Percentiles rank a stretch among this genome's conserved stretches.
These are phyloP conservation scores for Pissodes strobi DNA, from an alignment of 1,140 invertebrate genomes.

Conservation along the genomic window DNA sequence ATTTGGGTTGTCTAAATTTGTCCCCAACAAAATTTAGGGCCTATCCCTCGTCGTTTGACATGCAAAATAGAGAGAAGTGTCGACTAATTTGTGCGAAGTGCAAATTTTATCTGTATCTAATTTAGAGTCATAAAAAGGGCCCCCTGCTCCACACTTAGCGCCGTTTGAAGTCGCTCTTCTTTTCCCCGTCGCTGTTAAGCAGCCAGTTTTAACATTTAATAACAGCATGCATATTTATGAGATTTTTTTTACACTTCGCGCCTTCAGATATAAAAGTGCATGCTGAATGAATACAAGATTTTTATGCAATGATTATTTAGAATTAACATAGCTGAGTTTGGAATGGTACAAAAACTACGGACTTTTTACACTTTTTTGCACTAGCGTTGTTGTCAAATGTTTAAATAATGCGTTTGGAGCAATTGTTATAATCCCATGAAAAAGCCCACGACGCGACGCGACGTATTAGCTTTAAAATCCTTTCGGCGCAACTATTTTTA, in stretches of 20 bases:
- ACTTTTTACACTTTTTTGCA: no score
- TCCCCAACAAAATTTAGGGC: slow-evolving; percentile 26
- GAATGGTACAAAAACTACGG: no score
- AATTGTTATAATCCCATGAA: no score
- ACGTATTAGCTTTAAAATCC: no score
- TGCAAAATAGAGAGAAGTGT: slow-evolving; percentile 43
- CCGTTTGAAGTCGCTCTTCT: slow-evolving; percentile 50
- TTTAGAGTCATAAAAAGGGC: slow-evolving; percentile 43
- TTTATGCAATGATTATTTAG: no score
- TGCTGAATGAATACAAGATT: background rate
- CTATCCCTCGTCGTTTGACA: slow-evolving; percentile 27
- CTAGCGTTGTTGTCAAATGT: no score
- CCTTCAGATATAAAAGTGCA: slow-evolving; percentile 3
- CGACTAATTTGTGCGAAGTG: slow-evolving; percentile 51
- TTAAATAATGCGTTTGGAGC: no score
- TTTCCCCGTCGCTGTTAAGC: slow-evolving; percentile 41
- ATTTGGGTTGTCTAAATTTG: slow-evolving; percentile 27
- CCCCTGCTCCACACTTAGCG: slow-evolving; percentile 47
- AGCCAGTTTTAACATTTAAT: slow-evolving; percentile 52
- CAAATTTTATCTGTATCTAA: slow-evolving; percentile 52
- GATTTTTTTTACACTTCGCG: slow-evolving; percentile 36
- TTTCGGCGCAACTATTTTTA: no score
- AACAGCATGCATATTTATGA: slow-evolving; percentile 50
- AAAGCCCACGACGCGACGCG: no score
- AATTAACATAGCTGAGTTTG: no score